Evolutionary conservation across 2,113 vertebrate species (phyloP).

Genomic region (Trogon surrucura): DNA sequence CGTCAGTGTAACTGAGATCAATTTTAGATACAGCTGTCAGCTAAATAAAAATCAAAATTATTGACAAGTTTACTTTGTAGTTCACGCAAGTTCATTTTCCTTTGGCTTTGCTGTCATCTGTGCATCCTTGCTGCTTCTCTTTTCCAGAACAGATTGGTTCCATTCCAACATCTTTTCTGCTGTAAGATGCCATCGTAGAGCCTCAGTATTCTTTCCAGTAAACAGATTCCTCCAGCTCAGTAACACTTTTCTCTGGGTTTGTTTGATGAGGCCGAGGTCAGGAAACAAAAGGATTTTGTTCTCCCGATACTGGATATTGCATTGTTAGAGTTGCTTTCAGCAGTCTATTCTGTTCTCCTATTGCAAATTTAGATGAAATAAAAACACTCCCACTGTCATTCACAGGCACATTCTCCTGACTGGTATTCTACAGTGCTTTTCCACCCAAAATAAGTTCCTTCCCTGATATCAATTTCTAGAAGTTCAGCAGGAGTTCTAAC

Average conservation of each 20-base stretch:
- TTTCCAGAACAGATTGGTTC: not conserved
- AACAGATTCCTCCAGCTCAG: constrained; percentile 54
- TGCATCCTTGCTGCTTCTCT: not conserved
- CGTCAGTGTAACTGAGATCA: not conserved
- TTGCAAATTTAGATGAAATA: constrained; percentile 27
- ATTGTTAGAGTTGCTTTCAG: not conserved
- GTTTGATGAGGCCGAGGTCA: constrained; percentile 31
- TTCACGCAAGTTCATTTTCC: constrained; percentile 2
- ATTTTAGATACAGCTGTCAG: constrained; percentile 13
- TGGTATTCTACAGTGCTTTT: not conserved
- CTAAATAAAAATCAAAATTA: constrained; percentile 34
- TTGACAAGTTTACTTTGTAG: constrained; percentile 13
- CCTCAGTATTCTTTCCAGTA: constrained; percentile 33
- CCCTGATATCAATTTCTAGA: not conserved
- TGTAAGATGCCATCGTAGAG: not conserved
- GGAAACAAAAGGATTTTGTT: constrained; percentile 48
- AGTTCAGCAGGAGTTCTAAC: not conserved
- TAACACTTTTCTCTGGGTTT: constrained; percentile 51
- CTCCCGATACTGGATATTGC: constrained; percentile 39
- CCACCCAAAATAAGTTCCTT: not conserved
- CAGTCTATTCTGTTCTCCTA: not conserved
- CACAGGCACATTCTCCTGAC: not conserved
- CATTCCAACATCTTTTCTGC: not conserved
- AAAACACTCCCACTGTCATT: not conserved
- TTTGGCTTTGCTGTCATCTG: not conserved